phyloP scores from a whole-genome alignment of 2,113 vertebrate genomes.

The Engraulis encrasicolus region DNA sequence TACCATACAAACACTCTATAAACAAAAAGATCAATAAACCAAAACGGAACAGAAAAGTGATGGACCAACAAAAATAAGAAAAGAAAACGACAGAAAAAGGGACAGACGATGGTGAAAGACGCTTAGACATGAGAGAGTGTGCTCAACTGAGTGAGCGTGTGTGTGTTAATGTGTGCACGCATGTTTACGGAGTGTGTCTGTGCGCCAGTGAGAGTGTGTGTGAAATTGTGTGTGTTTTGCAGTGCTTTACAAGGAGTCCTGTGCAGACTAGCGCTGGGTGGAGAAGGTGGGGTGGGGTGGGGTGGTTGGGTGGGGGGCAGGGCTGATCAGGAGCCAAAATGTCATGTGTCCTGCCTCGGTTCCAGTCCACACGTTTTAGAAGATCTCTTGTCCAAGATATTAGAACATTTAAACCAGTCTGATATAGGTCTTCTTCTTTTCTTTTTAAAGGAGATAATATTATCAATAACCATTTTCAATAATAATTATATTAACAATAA shows the following conservation, averaged over 20 bases:
- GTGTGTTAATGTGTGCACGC: conserved; percentile 16
- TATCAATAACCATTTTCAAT: conserved; percentile 43
- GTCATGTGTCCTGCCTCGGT: conserved; percentile 23
- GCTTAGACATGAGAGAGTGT: conserved; percentile 8
- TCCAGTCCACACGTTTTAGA: conserved; percentile 58
- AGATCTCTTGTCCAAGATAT: conserved; percentile 69
- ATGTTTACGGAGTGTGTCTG: conserved; percentile 11
- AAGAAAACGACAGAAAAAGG: conserved; percentile 25
- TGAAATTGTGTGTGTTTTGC: conserved; percentile 49
- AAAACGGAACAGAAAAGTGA: too few relatives aligned
- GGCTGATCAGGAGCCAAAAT: conserved; percentile 41
- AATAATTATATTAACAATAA: conserved; percentile 56
- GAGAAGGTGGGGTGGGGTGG: conserved; percentile 42
- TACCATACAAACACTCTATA: too few relatives aligned
- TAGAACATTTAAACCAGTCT: conserved; percentile 74
- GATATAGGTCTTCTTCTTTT: conserved; percentile 66
- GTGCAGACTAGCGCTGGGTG: conserved; percentile 69
- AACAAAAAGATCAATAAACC: too few relatives aligned
- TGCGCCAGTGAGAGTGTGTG: conserved; percentile 39
- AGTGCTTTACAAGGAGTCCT: conserved; percentile 39
- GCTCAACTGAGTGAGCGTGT: conserved; percentile 28
- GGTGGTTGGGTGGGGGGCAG: too few relatives aligned
- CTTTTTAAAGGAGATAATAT: conserved; percentile 65
- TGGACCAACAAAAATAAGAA: conserved; percentile 46
- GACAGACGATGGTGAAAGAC: conserved; percentile 53